phyloP scores from a whole-genome alignment of 2,113 vertebrate genomes.

The Climacteris rufus region DNA sequence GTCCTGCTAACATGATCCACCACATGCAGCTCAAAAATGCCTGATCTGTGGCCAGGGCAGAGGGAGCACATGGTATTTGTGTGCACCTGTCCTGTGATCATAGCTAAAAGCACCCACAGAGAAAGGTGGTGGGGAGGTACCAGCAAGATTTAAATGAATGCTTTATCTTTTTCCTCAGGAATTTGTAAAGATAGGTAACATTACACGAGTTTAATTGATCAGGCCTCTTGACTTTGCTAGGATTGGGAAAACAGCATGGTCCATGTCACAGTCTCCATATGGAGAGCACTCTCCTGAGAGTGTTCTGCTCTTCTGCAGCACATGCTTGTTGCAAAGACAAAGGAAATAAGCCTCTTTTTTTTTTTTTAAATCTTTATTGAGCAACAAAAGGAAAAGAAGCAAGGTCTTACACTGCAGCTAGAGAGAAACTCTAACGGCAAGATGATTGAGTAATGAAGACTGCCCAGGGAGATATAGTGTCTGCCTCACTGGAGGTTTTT shows the following conservation, averaged over 20 bases:
- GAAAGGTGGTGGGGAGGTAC: neutral
- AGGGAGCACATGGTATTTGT: neutral
- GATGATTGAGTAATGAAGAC: neutral
- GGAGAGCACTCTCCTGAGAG: neutral
- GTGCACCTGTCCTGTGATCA: rapidly evolving
- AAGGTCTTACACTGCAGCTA: neutral
- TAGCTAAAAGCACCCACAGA: neutral
- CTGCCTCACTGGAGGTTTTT: neutral
- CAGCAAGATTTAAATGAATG: neutral
- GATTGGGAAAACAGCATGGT: neutral
- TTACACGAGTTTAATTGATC: neutral
- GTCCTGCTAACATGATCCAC: rapidly evolving
- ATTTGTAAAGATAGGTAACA: neutral
- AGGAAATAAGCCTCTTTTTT: neutral
- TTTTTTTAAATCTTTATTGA: rapidly evolving
- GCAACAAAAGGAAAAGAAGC: neutral
- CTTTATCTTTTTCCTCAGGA: neutral
- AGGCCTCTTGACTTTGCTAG: neutral
- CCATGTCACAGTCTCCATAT: neutral
- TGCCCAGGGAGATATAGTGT: neutral
- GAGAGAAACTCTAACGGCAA: neutral
- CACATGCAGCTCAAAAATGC: rapidly evolving
- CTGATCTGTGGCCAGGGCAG: neutral
- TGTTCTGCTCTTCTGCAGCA: neutral
- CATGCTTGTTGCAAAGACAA: neutral